Evolutionary conservation across 2,797 vertebrate species (phyloP).

Genomic region (Falco naumanni): DNA sequence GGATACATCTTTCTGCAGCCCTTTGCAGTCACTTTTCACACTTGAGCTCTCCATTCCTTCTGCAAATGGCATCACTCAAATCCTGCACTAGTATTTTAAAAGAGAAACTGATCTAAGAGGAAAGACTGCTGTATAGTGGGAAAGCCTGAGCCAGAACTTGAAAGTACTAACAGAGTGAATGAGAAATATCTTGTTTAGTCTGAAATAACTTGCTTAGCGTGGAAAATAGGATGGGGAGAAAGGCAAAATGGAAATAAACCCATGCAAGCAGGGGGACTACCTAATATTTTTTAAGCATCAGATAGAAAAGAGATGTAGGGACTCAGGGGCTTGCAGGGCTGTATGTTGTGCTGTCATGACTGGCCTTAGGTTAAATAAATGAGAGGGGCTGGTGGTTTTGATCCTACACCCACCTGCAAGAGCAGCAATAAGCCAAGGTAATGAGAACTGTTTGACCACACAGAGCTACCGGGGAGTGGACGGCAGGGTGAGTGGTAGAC

Average conservation of each 20-base stretch:
- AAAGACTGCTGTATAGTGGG: background rate
- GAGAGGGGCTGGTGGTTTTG: background rate
- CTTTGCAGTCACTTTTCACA: background rate
- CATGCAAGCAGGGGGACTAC: background rate
- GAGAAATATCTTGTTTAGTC: background rate
- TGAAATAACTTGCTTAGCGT: background rate
- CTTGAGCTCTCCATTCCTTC: background rate
- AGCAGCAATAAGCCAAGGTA: background rate
- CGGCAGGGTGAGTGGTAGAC: accelerated
- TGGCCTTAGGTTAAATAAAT: background rate
- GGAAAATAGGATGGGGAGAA: background rate
- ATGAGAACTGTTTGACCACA: background rate
- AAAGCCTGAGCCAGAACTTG: background rate
- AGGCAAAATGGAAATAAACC: background rate
- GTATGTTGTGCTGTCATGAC: background rate
- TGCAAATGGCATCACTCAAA: background rate
- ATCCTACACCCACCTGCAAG: background rate
- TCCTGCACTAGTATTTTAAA: background rate
- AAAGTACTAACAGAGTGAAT: background rate
- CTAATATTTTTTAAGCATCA: background rate
- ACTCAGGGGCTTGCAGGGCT: background rate
- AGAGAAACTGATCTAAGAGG: background rate
- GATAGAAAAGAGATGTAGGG: background rate
- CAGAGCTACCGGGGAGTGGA: background rate
- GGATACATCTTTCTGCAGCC: background rate